A percentile compares a stretch with the other conserved stretches of the same genome.
These are phyloP conservation scores for Lampropteryx suffumata DNA, from an alignment of 2,888 invertebrate genomes.

Conservation along the genomic window DNA sequence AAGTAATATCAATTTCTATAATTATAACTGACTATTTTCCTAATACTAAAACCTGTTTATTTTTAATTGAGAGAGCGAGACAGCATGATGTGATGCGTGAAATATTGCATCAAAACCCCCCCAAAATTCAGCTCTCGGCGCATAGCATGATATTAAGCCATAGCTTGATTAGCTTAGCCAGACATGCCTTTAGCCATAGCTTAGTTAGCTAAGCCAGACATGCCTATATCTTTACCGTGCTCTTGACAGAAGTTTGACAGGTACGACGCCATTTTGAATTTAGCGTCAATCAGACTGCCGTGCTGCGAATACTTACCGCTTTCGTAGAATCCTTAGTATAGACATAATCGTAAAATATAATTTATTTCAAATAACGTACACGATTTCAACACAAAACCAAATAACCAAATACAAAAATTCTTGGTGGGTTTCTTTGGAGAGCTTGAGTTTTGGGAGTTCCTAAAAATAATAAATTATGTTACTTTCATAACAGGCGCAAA, in stretches of 20 bases:
- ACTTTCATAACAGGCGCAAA: not conserved
- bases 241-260: constrained; percentile 29
- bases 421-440: constrained; percentile 16
- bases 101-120: not conserved
- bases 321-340: constrained; percentile 75
- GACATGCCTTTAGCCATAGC: not conserved
- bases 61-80: not conserved
- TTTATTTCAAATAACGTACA: constrained; percentile 31
- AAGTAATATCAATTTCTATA: too few species aligned
- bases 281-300: constrained; percentile 37
- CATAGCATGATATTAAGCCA: constrained; percentile 6
- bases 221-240: constrained; percentile 37
- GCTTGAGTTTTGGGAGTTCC: constrained; percentile 27
- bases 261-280: constrained; percentile 32
- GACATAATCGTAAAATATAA: constrained; percentile 57
- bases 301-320: constrained; percentile 66
- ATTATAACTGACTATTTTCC: too few species aligned
- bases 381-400: constrained; percentile 15
- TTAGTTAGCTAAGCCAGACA: not conserved
- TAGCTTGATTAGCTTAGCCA: constrained; percentile 1
- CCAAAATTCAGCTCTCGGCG: not conserved
- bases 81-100: constrained; percentile 4
- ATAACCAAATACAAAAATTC: constrained; percentile 32
- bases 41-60: too few species aligned
- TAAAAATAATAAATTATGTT: constrained; percentile 27